Conservation (phyloP, 2,113 vertebrate genomes). For the Trogon melanurus region DNA sequence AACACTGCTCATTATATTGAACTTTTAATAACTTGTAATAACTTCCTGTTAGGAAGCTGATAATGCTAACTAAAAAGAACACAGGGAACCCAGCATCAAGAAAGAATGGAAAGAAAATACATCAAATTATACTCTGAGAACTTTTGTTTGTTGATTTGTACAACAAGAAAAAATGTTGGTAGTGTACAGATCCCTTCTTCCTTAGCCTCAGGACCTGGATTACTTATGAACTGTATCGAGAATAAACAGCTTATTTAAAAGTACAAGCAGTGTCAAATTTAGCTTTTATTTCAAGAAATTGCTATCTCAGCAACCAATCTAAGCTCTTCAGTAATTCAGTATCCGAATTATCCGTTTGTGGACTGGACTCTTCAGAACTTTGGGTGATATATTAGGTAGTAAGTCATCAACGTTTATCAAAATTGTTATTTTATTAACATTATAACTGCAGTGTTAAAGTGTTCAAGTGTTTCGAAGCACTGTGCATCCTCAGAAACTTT, state of each 20-base stretch:
- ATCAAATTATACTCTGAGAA: not conserved
- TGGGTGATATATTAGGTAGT: not conserved
- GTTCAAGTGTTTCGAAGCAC: not conserved
- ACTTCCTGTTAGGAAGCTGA: not conserved
- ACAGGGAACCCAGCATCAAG: not conserved
- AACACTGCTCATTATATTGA: slow-evolving; percentile 20
- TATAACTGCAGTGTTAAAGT: not conserved
- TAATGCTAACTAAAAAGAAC: slow-evolving; percentile 19
- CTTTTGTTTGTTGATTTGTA: not conserved
- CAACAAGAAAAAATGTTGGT: not conserved
- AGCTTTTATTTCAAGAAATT: not conserved
- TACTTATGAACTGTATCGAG: not conserved
- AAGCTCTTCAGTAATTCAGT: not conserved
- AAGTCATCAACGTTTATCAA: not conserved
- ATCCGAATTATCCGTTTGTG: not conserved
- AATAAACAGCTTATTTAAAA: not conserved
- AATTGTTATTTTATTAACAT: not conserved
- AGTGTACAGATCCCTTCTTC: not conserved
- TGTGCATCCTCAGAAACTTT: not conserved
- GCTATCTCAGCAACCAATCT: not conserved
- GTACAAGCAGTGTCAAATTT: not conserved
- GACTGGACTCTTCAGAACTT: not conserved
- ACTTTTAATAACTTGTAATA: not conserved
- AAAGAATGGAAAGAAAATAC: not conserved
- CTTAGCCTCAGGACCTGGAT: not conserved